Conservation (phyloP, 2,888 invertebrate genomes). For the Pseudoips prasinana region DNA sequence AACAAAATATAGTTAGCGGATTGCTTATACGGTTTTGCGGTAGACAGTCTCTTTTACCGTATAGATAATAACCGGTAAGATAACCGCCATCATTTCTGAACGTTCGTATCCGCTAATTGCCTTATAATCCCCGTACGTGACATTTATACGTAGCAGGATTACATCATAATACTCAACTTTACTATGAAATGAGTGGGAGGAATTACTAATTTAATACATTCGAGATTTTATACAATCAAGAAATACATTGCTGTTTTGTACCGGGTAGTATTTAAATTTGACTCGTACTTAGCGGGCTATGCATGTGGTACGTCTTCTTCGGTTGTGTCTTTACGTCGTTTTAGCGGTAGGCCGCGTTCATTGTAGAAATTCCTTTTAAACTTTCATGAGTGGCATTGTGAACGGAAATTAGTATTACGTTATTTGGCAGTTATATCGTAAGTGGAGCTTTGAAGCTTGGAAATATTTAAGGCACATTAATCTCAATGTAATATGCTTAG, state of each 20-base stretch:
- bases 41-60: no score
- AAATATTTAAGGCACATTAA: no score
- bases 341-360: constrained; percentile 4
- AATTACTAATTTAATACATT: constrained; percentile 1
- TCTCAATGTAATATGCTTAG: no score
- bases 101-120: constrained; percentile 54
- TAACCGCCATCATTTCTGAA: constrained; percentile 18
- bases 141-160: constrained; percentile 48
- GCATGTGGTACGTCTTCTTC: neutral
- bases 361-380: constrained; percentile 24
- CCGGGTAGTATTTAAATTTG: neutral
- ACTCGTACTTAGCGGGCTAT: constrained; percentile 1
- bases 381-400: constrained; percentile 24
- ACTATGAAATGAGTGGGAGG: constrained; percentile 3
- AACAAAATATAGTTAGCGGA: no score
- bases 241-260: constrained; percentile 7
- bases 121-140: constrained; percentile 63
- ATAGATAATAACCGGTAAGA: no score
- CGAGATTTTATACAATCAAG: neutral
- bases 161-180: constrained; percentile 32
- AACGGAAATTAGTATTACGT: constrained; percentile 19
- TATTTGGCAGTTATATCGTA: constrained; percentile 9
- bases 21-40: no score
- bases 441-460: neutral
- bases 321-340: neutral